Evolutionary conservation across 2,888 invertebrate genomes (phyloP), one percentile per base, ranked within the genome.

Genomic region (Apomyelois bistriatella): DNA sequence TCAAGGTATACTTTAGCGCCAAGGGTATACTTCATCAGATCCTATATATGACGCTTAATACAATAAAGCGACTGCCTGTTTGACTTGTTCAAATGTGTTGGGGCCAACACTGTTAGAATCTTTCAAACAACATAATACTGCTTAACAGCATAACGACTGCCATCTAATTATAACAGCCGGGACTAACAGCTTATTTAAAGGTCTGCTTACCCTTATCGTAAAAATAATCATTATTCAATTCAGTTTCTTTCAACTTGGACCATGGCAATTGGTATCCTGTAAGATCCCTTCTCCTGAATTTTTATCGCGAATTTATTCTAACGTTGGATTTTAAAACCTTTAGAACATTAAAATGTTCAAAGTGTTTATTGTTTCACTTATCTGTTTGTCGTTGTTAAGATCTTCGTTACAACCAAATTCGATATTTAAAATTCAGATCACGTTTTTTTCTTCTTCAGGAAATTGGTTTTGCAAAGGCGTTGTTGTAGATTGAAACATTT

Each of bases 241-340:
- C 4, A 37, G 22, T 22, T 5, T 37, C 49, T 32, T 32, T 10
- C 41, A 16, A 40, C 36, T 57, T 52, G 36, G 1, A 32, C 55
- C 59, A 35, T 1, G 2, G 30, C 37, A 43, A 17, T 36, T 32
- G 47, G 52, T 54, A 52, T 56, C 56, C 54, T 53, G 56, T 48
- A 52, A 58, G 58, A 58, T 62, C 57, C 64, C 66, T 59, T 55
- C 60, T 62, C 60, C 57, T 60, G 66, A 62, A 66, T 68, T 65
- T 66, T 63, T 65, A 68, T 64, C 54, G 64, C 59, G 56, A 65
- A 66, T 66, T 68, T 66, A 65, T 65, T 63, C 61, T 43, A 56
- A 56, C 22, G 49, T 52, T 36, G 48, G 55, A 52, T 57, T 52
- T 57, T 53, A 56, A 57, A 55, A 50, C 55, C 54, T 48, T 59